These are phyloP conservation scores for Pogoniulus pusillus DNA, from an alignment of 2,797 vertebrate species.

Conservation along the genomic window DNA sequence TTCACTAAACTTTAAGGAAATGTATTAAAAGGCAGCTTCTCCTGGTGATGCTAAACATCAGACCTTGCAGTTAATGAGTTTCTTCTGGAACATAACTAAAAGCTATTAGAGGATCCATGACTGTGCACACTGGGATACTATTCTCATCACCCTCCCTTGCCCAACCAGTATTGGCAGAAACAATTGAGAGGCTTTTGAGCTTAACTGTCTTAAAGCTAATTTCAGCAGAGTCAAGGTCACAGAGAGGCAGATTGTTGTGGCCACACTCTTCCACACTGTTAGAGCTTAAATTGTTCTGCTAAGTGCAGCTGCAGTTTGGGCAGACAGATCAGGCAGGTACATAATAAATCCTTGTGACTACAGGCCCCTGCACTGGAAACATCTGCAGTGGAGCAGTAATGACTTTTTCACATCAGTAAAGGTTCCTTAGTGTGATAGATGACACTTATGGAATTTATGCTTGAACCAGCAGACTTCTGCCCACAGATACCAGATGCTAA, in stretches of 20 bases:
- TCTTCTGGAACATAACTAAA: background rate
- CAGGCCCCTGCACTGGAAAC: accelerated
- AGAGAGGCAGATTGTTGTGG: background rate
- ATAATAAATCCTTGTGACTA: background rate
- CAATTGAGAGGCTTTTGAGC: background rate
- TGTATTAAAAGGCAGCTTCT: background rate
- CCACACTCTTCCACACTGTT: background rate
- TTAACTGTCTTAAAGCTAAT: background rate
- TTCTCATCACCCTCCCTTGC: accelerated
- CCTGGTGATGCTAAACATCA: background rate
- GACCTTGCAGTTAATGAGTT: background rate
- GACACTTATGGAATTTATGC: background rate
- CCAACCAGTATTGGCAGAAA: background rate
- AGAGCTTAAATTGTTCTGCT: background rate
- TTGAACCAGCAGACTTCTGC: background rate
- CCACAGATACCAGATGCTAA: background rate
- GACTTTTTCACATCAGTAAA: background rate
- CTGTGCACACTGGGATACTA: background rate
- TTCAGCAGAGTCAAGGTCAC: background rate
- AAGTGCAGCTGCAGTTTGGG: background rate
- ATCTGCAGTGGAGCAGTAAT: background rate
- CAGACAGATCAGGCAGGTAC: background rate
- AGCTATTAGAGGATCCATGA: background rate
- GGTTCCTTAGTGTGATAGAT: background rate
- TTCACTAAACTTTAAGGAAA: background rate